phyloP scores from a whole-genome alignment of 2,113 vertebrate genomes.

The Hydrolagus affinis region DNA sequence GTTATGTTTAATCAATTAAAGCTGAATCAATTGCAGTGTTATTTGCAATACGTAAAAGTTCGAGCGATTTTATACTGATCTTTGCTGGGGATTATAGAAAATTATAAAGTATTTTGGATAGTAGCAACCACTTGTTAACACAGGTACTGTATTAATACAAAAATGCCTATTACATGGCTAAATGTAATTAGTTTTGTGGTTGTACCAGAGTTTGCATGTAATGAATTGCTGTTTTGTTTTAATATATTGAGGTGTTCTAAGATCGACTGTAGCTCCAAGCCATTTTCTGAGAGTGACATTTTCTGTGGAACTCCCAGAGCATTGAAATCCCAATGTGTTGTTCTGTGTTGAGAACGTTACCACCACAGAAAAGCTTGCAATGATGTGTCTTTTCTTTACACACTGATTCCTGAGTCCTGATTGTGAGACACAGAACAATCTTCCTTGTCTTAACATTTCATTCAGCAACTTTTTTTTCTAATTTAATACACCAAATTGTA shows the following conservation, averaged over 20 bases:
- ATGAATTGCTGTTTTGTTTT: background rate
- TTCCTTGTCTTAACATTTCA: background rate
- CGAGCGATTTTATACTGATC: conserved; percentile 8
- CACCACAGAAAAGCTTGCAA: background rate
- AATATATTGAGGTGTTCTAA: conserved; percentile 17
- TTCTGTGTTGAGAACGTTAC: conserved; percentile 16
- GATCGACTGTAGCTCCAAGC: background rate
- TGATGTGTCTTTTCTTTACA: background rate
- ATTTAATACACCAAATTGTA: background rate
- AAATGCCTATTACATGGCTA: conserved; percentile 1
- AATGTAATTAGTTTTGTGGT: background rate
- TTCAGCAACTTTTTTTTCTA: background rate
- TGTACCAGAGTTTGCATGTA: background rate
- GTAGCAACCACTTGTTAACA: background rate
- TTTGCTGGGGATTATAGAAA: background rate
- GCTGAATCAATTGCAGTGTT: background rate
- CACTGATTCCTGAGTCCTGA: background rate
- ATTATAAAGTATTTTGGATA: conserved; percentile 23
- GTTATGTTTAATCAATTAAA: background rate
- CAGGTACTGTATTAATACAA: conserved; percentile 11
- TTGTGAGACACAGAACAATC: background rate
- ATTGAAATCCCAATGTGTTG: conserved; percentile 12
- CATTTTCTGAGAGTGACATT: background rate
- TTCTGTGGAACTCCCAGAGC: background rate
- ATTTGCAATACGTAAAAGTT: background rate